Conservation (phyloP, 2,888 invertebrate species). For the Mycalesis mineus region DNA sequence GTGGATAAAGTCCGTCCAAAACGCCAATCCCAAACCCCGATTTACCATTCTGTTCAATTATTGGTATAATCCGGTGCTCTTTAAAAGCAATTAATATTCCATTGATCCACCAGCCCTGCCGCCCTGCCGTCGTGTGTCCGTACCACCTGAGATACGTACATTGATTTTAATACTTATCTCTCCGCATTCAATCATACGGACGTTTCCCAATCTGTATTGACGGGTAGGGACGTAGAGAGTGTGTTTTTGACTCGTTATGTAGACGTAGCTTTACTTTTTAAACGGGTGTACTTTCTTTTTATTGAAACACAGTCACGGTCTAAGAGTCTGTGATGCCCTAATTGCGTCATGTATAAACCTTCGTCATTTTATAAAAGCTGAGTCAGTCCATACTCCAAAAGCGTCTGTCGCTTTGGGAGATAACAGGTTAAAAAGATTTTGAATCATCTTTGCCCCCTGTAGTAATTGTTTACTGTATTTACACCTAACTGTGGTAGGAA, state of each 20-base stretch:
- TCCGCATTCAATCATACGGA: conserved; percentile 25
- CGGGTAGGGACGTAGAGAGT: not conserved
- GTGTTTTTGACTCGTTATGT: not conserved
- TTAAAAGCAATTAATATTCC: conserved; percentile 69
- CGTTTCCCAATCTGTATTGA: conserved; percentile 3
- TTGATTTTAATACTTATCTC: conserved; percentile 31
- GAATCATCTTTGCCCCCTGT: no score
- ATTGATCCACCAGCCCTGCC: conserved; percentile 43
- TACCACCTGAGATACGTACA: conserved; percentile 32
- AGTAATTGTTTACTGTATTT: no score
- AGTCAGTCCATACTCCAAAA: no score
- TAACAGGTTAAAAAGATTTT: no score
- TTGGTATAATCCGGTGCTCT: conserved; percentile 61
- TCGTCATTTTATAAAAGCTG: no score
- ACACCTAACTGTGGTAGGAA: no score
- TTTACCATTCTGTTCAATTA: conserved; percentile 48
- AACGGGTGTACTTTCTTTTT: no score
- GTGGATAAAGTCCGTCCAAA: conserved; percentile 19
- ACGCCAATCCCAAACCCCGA: conserved; percentile 37
- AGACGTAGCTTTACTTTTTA: not conserved
- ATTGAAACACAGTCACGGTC: no score
- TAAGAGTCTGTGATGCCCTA: no score
- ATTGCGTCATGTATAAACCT: no score
- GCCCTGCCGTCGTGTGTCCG: conserved; percentile 29
- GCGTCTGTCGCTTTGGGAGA: no score